These are phyloP conservation scores for Himalopsyche japonica DNA, from an alignment of 2,888 invertebrate species.

Conservation along the genomic window DNA sequence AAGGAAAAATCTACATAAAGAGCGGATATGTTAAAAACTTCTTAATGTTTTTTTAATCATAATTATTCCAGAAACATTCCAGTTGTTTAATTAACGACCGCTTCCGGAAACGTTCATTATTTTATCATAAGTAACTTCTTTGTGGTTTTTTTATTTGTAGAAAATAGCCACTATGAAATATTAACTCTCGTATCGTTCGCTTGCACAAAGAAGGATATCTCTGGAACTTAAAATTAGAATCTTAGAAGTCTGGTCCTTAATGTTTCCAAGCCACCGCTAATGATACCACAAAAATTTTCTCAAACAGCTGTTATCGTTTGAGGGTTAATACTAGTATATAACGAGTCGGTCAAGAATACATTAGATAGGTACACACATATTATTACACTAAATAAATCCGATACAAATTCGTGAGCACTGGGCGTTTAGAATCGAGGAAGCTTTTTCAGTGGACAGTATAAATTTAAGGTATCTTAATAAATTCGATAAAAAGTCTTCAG, in stretches of 20 bases:
- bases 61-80: no score
- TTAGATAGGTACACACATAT: neutral
- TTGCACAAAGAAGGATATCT: constrained; percentile 15
- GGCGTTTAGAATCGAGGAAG: neutral
- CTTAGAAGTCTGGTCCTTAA: constrained; percentile 26
- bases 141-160: neutral
- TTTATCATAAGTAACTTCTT: neutral
- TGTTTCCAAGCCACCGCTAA: constrained; percentile 32
- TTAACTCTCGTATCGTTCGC: constrained; percentile 1
- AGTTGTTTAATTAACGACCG: no score
- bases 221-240: neutral
- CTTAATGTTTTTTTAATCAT: no score
- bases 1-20: no score
- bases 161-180: neutral
- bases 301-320: constrained; percentile 19
- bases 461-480: neutral
- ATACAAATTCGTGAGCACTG: neutral
- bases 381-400: neutral
- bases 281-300: constrained; percentile 32
- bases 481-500: neutral
- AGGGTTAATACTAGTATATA: constrained; percentile 8
- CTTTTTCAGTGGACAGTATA: neutral
- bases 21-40: no score
- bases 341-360: constrained; percentile 10
- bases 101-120: no score